Evolutionary conservation across 2,797 vertebrate species (phyloP).

Genomic region (Sebastes baramenuke): DNA sequence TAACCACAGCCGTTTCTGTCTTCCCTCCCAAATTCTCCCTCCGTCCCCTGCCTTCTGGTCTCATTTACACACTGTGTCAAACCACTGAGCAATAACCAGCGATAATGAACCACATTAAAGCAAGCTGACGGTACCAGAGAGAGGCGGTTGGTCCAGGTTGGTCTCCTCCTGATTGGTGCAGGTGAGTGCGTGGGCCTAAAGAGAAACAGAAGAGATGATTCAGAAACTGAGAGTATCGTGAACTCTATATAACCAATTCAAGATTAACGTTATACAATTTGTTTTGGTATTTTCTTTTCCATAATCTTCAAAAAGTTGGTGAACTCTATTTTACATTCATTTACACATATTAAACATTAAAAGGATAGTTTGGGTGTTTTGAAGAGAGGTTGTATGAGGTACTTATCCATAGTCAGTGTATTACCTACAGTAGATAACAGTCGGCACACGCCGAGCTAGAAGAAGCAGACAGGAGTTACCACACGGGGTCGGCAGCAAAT

Average conservation of each 20-base stretch:
- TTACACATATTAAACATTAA: neutral
- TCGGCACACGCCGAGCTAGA: rapidly evolving
- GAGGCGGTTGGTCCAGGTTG: constrained; percentile 92
- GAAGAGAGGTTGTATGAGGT: no score
- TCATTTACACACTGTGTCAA: constrained; percentile 9
- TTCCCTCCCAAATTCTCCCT: constrained; percentile 19
- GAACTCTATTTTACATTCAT: neutral
- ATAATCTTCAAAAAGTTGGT: neutral
- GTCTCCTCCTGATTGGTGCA: constrained; percentile 90
- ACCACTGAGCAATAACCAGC: neutral
- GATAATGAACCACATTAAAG: neutral
- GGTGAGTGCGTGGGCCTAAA: constrained; percentile 92
- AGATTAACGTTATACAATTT: neutral
- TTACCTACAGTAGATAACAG: no score
- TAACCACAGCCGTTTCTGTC: constrained; percentile 39
- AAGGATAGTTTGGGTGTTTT: neutral
- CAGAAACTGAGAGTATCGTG: neutral
- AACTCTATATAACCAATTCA: neutral
- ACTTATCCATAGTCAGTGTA: no score
- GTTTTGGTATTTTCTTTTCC: neutral
- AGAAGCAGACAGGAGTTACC: no score
- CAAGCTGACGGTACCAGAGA: constrained; percentile 63
- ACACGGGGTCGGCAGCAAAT: no score
- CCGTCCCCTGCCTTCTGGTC: constrained; percentile 16
- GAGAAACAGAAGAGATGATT: constrained; percentile 11